Base-by-base conservation (phyloP, 2,888 invertebrate species). In the Melieria picta region DNA sequence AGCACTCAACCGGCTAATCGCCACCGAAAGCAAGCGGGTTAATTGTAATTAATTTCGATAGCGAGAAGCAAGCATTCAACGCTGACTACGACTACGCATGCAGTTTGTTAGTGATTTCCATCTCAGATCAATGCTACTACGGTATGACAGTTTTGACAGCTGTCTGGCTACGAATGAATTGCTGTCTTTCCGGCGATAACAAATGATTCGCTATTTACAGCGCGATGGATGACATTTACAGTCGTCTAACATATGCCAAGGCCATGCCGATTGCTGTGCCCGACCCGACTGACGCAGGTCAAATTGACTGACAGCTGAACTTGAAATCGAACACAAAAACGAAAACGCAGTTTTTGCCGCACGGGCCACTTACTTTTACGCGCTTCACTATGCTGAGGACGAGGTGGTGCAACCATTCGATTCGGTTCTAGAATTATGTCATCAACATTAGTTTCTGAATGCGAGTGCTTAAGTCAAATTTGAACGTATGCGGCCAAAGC, bases 301-400 rank as follows among this genome's bases (percentile, higher is more conserved):
- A 30, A 30, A 30, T 30, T 30, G 30, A 30, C 30, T 7, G 46
- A 57, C 48, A 55, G 57, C 43, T 69, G 64, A 58, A 56, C 69
- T 64, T 48, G 64, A 55, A 6, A 11, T 7, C 6, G 43, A n/a
- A 6, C 13, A n/a, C 6, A 47, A 48, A 42, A 10, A 61, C 46
- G 13, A 30, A 7, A 11, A 13, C 9, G 10, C 9, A 13, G 13
- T 52, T 52, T 52, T 52, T 7, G 16, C 16, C 16, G 16, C 7
- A 4, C 10, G 13, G 47, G 11, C 42, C 62, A 83, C 83, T 83
- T 83, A 83, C 83, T 83, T 83, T 83, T 71, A 79, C 73, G 76
- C 77, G 75, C 65, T 79, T 76, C 65, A 80, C 55, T 66, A 84
- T 71, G 68, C 72, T 78, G 63, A 73, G 13, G 68, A 83, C 74